Evolutionary conservation across 2,113 vertebrate genomes (phyloP).

Genomic region (Lethenteron camtschaticum): DNA sequence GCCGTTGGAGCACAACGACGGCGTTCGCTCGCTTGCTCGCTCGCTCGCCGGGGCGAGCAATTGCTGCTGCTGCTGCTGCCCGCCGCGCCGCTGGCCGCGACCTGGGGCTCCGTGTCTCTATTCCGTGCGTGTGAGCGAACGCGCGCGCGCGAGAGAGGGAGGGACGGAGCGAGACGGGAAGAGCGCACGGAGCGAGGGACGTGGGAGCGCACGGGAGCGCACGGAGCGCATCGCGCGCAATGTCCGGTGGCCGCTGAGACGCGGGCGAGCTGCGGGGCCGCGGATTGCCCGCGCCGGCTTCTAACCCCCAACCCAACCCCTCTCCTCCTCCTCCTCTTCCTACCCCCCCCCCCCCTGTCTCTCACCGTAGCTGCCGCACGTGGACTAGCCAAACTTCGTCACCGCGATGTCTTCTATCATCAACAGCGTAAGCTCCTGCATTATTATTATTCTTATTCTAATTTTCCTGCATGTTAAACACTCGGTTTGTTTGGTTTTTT

Average conservation of each 20-base stretch:
- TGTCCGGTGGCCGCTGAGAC: no score
- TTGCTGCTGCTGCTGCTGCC: background rate
- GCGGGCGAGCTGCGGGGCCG: background rate
- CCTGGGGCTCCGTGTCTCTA: background rate
- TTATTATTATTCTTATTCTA: background rate
- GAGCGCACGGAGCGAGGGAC: no score
- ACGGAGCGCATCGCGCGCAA: no score
- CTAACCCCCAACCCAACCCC: background rate
- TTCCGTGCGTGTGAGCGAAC: no score
- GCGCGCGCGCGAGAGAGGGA: no score
- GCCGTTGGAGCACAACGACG: background rate
- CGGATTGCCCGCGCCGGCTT: background rate
- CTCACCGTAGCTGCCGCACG: no score
- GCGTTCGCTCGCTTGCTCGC: background rate
- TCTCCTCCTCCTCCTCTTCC: background rate
- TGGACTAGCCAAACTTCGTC: no score
- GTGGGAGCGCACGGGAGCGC: no score
- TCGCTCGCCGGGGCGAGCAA: background rate
- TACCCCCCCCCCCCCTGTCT: no score
- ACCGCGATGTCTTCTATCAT: slow-evolving; percentile 3
- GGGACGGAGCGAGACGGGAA: no score
- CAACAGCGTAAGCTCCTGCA: slow-evolving; percentile 3
- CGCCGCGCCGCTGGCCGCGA: background rate
- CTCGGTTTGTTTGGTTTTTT: background rate
- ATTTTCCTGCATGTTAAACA: background rate